Evolutionary conservation across 2,888 invertebrate genomes (phyloP), one percentile per base, ranked within the genome.

Genomic region (Isotomurus palustris): DNA sequence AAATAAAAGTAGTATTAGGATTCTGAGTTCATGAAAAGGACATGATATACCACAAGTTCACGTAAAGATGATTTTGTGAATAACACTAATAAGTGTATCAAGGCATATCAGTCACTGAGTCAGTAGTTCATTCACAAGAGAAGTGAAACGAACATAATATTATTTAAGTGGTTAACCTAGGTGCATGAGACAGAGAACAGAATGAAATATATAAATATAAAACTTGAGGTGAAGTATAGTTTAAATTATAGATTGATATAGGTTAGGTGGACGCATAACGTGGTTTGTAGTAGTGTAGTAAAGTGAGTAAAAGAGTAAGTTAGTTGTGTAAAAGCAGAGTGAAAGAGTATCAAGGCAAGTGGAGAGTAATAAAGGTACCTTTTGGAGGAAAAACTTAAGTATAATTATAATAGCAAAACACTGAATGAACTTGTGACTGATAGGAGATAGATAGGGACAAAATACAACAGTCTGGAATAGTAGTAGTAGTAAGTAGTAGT

Each of bases 91-190:
- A n/a, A n/a, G n/a, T n/a, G n/a, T n/a, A 43, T 43, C 43, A 47
- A n/a, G n/a, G n/a, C n/a, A n/a, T n/a, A 10, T 47, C 47, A 47
- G 47, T 47, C 47, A 47, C 28, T 47, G 28, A 47, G 47, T 47
- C 47, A 47, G 47, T 47, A 19, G 43, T 43, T 19, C 22, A 22
- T 43, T 43, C 43, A 43, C 43, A 24, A 24, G 19, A 22, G 24
- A 43, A 43, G 19, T 14, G 24, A 22, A 10, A 24, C 21, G 43
- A 43, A 21, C 24, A n/a, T 43, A 43, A 22, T 43, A 43, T 43
- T 43, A 43, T 43, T 43, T 43, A 43, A 43, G 43, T 24, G 43
- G 43, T 43, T 43, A 43, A 40, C 32, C 32, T 32, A 8, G 8
- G 32, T 32, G n/a, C n/a, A n/a, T n/a, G n/a, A n/a, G n/a, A n/a